Conservation (phyloP, 2,797 vertebrate genomes). For the Kryptopterus vitreolus region DNA sequence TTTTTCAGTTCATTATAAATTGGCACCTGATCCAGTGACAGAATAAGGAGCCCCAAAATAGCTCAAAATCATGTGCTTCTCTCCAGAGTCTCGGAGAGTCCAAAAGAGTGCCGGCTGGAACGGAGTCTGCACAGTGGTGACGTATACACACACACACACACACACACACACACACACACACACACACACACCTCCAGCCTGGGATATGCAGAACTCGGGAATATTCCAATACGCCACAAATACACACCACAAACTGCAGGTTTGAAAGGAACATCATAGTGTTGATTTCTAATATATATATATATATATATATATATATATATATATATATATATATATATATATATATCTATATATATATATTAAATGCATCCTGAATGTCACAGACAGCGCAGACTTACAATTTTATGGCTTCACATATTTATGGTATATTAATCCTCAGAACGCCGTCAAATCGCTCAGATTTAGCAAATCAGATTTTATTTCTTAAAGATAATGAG, state of each 20-base stretch:
- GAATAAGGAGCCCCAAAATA: conserved; percentile 69
- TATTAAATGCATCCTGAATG: no score
- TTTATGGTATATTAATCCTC: not conserved
- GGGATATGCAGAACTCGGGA: not conserved
- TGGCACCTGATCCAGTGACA: conserved; percentile 69
- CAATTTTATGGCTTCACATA: not conserved
- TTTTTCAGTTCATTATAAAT: conserved; percentile 61
- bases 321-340: no score
- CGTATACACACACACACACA: conserved; percentile 54
- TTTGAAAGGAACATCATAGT: not conserved
- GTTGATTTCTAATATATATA: not conserved
- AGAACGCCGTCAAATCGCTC: not conserved
- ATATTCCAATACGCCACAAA: not conserved
- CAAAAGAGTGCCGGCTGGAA: conserved; percentile 43
- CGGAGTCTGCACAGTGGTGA: conserved; percentile 40
- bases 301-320: no score
- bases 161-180: no score
- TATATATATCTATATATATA: no score
- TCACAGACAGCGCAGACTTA: no score
- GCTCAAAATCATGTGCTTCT: conserved; percentile 63
- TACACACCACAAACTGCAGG: not conserved
- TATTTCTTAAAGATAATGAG: conserved; percentile 8
- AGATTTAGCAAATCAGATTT: not conserved
- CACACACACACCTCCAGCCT: conserved; percentile 70
- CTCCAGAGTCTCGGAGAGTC: conserved; percentile 60